A percentile compares a stretch with the other conserved stretches of the same genome.
Conservation (phyloP, 2,113 vertebrate species). For the Egretta garzetta region DNA sequence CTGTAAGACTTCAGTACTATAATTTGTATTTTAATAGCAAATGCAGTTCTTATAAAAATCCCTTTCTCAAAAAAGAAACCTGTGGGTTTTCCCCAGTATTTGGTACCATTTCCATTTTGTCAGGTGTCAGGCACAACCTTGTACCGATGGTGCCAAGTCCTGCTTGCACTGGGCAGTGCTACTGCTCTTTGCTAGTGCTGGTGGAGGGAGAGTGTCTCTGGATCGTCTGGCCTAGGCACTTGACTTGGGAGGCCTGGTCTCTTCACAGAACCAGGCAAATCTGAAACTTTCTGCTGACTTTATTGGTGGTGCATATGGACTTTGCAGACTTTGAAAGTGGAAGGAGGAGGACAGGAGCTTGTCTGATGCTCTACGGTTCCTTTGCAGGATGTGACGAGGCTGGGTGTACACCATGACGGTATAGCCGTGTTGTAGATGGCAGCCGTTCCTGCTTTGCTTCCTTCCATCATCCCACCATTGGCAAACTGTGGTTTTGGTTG, state of each 20-base stretch:
- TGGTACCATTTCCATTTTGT: not conserved
- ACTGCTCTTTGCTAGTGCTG: not conserved
- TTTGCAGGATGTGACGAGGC: rapidly evolving
- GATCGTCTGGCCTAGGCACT: rapidly evolving
- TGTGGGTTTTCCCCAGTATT: not conserved
- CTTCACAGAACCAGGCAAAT: not conserved
- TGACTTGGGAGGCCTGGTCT: not conserved
- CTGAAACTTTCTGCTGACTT: not conserved
- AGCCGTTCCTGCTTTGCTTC: not conserved
- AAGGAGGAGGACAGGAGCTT: not conserved
- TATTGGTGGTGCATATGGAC: not conserved
- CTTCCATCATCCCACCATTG: not conserved
- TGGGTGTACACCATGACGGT: not conserved
- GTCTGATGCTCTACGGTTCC: rapidly evolving
- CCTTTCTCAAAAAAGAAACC: not conserved
- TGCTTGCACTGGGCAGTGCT: rapidly evolving
- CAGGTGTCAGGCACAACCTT: not conserved
- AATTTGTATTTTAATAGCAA: not conserved
- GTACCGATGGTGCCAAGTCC: rapidly evolving
- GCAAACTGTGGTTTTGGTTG: not conserved
- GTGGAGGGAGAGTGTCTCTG: not conserved
- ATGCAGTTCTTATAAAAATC: not conserved
- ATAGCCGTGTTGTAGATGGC: no score
- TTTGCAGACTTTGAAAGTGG: not conserved
- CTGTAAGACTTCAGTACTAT: not conserved